Conservation (phyloP, 2,113 vertebrate species). For the Pygoscelis adeliae region DNA sequence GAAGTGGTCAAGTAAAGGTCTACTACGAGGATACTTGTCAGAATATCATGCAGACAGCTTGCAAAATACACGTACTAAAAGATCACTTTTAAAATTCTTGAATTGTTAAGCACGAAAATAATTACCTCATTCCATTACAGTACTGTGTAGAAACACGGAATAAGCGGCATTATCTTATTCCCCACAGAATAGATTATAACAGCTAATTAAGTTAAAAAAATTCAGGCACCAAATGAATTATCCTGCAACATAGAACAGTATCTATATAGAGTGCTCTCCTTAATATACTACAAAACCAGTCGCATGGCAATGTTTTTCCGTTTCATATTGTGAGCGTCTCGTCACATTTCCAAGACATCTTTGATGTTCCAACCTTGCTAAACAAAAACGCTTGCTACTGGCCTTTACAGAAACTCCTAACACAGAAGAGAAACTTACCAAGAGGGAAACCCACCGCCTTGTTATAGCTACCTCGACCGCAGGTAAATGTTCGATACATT, state of each 20-base stretch:
- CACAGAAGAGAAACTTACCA: background rate
- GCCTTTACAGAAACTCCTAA: background rate
- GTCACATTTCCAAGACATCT: background rate
- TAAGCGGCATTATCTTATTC: slow-evolving; percentile 66
- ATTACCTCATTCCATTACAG: slow-evolving; percentile 68
- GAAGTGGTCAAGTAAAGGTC: slow-evolving; percentile 55
- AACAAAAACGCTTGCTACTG: background rate
- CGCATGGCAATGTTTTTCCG: background rate
- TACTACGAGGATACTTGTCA: slow-evolving; percentile 43
- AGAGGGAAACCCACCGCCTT: background rate
- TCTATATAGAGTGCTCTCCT: slow-evolving; percentile 36
- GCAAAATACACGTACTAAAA: slow-evolving; percentile 60
- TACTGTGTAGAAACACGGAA: slow-evolving; percentile 61
- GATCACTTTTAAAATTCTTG: slow-evolving; percentile 28
- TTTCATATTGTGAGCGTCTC: background rate
- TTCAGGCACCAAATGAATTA: slow-evolving; percentile 54
- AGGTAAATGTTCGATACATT: background rate
- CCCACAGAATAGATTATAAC: slow-evolving; percentile 26
- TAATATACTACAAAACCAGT: slow-evolving; percentile 34
- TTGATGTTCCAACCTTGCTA: background rate
- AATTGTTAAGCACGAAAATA: slow-evolving; percentile 59
- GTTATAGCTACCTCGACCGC: background rate
- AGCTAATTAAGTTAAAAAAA: slow-evolving; percentile 54
- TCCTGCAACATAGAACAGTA: slow-evolving; percentile 31
- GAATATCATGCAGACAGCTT: slow-evolving; percentile 73